Conservation (phyloP, 2,888 invertebrate species). For the Asteroscopus sphinx region DNA sequence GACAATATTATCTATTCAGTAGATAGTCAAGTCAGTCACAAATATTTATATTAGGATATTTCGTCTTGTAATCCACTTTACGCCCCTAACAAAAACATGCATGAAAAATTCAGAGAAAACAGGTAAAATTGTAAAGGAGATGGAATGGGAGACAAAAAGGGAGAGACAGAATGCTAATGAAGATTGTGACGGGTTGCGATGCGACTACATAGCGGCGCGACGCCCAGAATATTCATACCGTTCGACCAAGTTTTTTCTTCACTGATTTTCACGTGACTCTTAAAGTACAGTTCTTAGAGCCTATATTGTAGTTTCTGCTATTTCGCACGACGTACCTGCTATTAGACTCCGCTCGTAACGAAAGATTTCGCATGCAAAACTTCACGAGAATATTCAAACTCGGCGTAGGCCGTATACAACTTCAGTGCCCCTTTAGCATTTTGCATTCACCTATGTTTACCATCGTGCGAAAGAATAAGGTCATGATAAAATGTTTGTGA, state of each 20-base stretch:
- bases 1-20: slow-evolving; percentile 29
- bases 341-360: slow-evolving; percentile 42
- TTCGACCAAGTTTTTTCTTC: slow-evolving; percentile 42
- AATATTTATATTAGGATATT: slow-evolving; percentile 43
- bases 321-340: slow-evolving; percentile 32
- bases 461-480: slow-evolving; percentile 43
- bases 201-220: slow-evolving; percentile 42
- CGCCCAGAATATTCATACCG: slow-evolving; percentile 58
- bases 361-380: slow-evolving; percentile 56
- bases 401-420: slow-evolving; percentile 34
- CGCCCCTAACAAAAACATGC: slow-evolving; percentile 46
- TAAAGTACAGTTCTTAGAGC: slow-evolving; percentile 46
- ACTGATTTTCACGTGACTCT: slow-evolving; percentile 40
- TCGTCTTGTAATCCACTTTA: slow-evolving; percentile 48
- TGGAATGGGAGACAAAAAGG: slow-evolving; percentile 54
- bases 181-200: slow-evolving; percentile 56
- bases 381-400: slow-evolving; percentile 58
- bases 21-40: slow-evolving; percentile 22
- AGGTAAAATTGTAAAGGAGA: slow-evolving; percentile 52
- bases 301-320: slow-evolving; percentile 49
- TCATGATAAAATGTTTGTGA: slow-evolving; percentile 39
- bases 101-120: slow-evolving; percentile 51
- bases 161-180: slow-evolving; percentile 66
- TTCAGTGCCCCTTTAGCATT: slow-evolving; percentile 37
- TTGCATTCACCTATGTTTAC: slow-evolving; percentile 47